phyloP scores from a whole-genome alignment of 1,140 invertebrate species.

The Oryctes rhinoceros region DNA sequence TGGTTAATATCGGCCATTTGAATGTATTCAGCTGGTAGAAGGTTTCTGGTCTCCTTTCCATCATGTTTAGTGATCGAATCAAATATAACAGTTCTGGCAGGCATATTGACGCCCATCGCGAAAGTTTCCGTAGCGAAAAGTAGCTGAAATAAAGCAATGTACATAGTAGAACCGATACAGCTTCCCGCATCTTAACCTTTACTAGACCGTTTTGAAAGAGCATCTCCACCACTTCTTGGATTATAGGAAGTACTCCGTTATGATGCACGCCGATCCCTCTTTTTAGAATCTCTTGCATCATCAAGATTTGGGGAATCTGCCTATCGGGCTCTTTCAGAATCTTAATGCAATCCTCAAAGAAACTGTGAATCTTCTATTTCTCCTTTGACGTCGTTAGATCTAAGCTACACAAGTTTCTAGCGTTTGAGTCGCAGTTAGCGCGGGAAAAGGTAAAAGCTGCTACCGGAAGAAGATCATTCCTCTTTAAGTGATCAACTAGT shows the following conservation, averaged over 20 bases:
- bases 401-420: constrained; percentile 72
- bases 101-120: constrained; percentile 99
- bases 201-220: constrained; percentile 92
- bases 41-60: constrained; percentile 77
- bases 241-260: constrained; percentile 94
- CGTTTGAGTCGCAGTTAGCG: constrained; percentile 83
- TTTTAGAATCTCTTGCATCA: constrained; percentile 80
- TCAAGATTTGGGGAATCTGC: constrained; percentile 53
- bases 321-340: constrained; percentile 85
- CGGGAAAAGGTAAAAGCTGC: constrained; percentile 95
- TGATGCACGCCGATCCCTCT: constrained; percentile 96
- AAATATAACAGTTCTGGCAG: constrained; percentile 95
- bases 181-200: constrained; percentile 68
- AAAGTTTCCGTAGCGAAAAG: constrained; percentile 99
- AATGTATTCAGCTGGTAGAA: constrained; percentile 92
- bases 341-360: constrained; percentile 84
- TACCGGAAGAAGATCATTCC: constrained; percentile 85
- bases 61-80: constrained; percentile 93
- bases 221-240: constrained; percentile 99
- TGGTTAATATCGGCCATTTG: constrained; percentile 85
- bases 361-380: constrained; percentile 82
- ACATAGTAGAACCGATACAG: not conserved
- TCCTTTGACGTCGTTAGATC: constrained; percentile 80
- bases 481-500: not conserved
- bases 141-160: constrained; percentile 63